Base-by-base conservation (phyloP, 2,797 vertebrate species). In the Sebastes itinus region DNA sequence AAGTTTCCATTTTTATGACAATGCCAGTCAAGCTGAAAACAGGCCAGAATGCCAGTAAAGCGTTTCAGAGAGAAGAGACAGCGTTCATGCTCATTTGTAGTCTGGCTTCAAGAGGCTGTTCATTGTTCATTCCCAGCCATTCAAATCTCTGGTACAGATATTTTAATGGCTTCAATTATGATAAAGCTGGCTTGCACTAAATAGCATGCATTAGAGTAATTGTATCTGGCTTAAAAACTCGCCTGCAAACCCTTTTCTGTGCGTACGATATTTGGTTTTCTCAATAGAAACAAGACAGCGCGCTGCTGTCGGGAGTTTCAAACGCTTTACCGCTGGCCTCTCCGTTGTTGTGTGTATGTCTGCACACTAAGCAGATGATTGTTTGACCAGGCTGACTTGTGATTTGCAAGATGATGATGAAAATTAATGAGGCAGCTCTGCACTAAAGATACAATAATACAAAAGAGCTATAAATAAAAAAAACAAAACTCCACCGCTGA, bases 141-240 rank as follows among this genome's bases (percentile, higher is more conserved):
- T 87, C 65, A 79, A 82, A 80, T 69, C 60, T 62, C 8, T 54
- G 32, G 18, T 77, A 80, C 59, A 72, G 65, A 83, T 83, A 77
- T 75, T 85, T 77, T 54, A 78, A 82, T 78, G 55, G 38, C 52
- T 82, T 88, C 75, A 82, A 73, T 83, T 79, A 77, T 74, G 66
- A 80, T 82, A 61, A 81, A 81, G 74, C 28, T 59, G 25, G 52
- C 61, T 58, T 42, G 63, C 23, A 25, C 22, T 78, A 69, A 84
- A 87, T 62, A 27, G 32, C 65, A 56, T 59, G 56, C 83, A 80
- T 87, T 87, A 82, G 27, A 77, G 56, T 82, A 79, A 91, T 85
- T 89, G 65, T 70, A 56, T 84, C 52, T 75, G 81, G 9, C 80
- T 56, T 65, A 68, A 73, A 55, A 33, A 13, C 33, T 49, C 4